phyloP scores from a whole-genome alignment of 1,140 invertebrate species.

The Drosophila orena region DNA sequence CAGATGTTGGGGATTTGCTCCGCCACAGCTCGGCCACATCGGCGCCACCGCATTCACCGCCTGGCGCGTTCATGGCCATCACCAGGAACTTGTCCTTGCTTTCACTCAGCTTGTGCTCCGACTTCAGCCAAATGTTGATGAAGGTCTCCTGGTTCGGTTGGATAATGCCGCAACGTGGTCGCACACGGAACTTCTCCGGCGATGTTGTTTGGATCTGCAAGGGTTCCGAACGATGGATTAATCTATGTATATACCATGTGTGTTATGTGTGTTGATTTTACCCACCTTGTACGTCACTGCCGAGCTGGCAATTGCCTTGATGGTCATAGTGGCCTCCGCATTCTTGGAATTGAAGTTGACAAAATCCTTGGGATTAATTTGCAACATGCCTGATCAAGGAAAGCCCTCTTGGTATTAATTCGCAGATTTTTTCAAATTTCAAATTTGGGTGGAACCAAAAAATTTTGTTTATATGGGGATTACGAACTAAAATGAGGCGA shows the following conservation, averaged over 20 bases:
- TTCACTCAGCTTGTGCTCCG: constrained; percentile 59
- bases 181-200: constrained; percentile 95
- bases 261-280: not conserved
- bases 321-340: constrained; percentile 56
- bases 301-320: constrained; percentile 39
- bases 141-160: constrained; percentile 85
- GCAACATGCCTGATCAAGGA: constrained; percentile 68
- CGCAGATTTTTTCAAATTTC: constrained; percentile 10
- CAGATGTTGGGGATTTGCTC: constrained; percentile 24
- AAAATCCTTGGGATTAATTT: constrained; percentile 88
- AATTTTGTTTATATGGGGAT: constrained; percentile 15
- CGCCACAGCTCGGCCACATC: constrained; percentile 68
- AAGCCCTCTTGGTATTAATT: constrained; percentile 3
- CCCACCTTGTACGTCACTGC: constrained; percentile 68
- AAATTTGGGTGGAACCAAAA: constrained; percentile 16
- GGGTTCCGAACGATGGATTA: constrained; percentile 65
- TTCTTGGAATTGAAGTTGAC: constrained; percentile 87
- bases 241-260: no score
- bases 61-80: constrained; percentile 56
- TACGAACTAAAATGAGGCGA: constrained; percentile 25
- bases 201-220: constrained; percentile 82
- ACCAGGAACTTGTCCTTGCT: constrained; percentile 80
- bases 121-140: constrained; percentile 73
- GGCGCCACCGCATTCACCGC: constrained; percentile 1
- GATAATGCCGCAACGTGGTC: constrained; percentile 92